A percentile compares a stretch with the other conserved stretches of the same genome.
These are phyloP conservation scores for Protobothrops mucrosquamatus DNA, from an alignment of 2,113 vertebrate species.

Conservation along the genomic window DNA sequence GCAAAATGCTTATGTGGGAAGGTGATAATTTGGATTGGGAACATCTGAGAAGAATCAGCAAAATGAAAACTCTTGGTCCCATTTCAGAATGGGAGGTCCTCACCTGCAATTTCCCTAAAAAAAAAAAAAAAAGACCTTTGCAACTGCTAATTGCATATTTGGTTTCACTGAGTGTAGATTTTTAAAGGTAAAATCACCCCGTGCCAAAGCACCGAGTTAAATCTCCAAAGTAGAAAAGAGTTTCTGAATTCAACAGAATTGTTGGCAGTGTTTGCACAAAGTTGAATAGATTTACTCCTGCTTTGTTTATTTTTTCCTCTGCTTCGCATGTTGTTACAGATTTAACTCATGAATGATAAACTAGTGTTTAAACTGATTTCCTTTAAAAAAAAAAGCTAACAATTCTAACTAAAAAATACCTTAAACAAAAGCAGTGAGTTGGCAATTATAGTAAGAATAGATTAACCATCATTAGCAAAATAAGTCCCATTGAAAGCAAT, in stretches of 20 bases:
- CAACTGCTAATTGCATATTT: neutral
- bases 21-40: neutral
- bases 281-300: neutral
- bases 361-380: neutral
- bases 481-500: neutral
- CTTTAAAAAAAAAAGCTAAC: neutral
- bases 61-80: neutral
- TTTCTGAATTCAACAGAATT: neutral
- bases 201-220: neutral
- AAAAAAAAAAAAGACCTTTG: neutral
- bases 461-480: neutral
- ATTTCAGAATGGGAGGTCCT: neutral
- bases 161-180: neutral
- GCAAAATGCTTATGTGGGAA: neutral
- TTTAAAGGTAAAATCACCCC: neutral
- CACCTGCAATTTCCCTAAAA: neutral
- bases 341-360: neutral
- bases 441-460: neutral
- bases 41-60: neutral
- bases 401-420: neutral
- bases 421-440: neutral
- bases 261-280: neutral
- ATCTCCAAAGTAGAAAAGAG: neutral
- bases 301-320: neutral
- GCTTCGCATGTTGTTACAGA: neutral